Evolutionary conservation across 1,140 invertebrate genomes (phyloP).

Genomic region (Goniozus legneri): DNA sequence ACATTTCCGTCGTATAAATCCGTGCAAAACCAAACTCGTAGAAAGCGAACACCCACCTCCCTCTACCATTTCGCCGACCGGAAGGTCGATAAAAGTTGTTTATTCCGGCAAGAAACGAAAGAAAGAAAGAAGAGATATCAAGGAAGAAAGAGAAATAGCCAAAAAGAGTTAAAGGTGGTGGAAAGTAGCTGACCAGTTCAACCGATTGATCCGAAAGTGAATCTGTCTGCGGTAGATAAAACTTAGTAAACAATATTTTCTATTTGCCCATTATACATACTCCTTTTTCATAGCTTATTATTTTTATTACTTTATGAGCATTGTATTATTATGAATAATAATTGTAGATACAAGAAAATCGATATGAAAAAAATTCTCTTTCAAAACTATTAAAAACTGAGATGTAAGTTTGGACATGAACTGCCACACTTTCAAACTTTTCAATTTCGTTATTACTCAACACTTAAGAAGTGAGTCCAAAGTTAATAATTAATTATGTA

Average conservation of each 20-base stretch:
- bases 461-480: not conserved
- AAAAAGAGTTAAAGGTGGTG: slow-evolving; percentile 13
- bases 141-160: slow-evolving; percentile 16
- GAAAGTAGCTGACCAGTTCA: slow-evolving; percentile 17
- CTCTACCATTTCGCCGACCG: slow-evolving; percentile 34
- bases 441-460: slow-evolving; percentile 8
- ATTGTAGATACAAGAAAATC: too few species aligned
- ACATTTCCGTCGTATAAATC: slow-evolving; percentile 30
- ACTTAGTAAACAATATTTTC: slow-evolving; percentile 31
- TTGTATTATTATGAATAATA: too few species aligned
- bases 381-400: not conserved
- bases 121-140: slow-evolving; percentile 20
- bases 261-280: too few species aligned
- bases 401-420: not conserved
- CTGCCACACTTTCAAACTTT: not conserved
- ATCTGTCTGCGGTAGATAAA: slow-evolving; percentile 40
- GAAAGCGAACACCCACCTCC: slow-evolving; percentile 30
- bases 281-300: too few species aligned
- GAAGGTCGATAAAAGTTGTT: slow-evolving; percentile 44
- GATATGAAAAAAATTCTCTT: not conserved
- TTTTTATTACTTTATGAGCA: too few species aligned
- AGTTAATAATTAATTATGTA: slow-evolving; percentile 10
- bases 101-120: slow-evolving; percentile 32
- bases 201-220: slow-evolving; percentile 30
- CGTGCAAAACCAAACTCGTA: slow-evolving; percentile 29